phyloP scores from a whole-genome alignment of 2,888 invertebrate genomes.

The Cerastoderma edule region DNA sequence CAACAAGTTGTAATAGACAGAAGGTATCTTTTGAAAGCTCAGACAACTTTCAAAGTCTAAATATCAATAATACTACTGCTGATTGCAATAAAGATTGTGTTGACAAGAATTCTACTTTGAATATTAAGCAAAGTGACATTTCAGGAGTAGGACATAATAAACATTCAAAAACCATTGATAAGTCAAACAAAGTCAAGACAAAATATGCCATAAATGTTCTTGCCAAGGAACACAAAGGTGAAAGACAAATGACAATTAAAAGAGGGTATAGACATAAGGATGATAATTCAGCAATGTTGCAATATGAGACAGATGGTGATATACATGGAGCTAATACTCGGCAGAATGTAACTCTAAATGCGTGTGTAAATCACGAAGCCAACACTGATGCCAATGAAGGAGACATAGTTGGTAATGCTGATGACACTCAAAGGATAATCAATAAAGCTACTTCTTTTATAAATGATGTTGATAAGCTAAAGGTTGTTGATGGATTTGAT shows the following conservation, averaged over 20 bases:
- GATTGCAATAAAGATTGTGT: not conserved
- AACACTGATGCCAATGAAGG: too few species aligned
- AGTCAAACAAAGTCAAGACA: not conserved
- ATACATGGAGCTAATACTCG: too few species aligned
- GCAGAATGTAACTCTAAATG: too few species aligned
- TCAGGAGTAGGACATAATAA: not conserved
- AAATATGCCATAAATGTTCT: not conserved
- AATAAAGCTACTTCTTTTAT: too few species aligned
- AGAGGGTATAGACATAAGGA: not conserved
- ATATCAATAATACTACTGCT: slow-evolving; percentile 10
- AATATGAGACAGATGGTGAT: too few species aligned
- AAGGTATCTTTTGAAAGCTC: too few species aligned
- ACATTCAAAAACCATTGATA: not conserved
- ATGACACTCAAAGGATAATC: too few species aligned
- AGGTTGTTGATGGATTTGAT: too few species aligned
- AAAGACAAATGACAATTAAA: not conserved
- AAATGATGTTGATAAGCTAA: too few species aligned
- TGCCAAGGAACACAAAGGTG: not conserved
- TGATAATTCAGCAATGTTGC: not conserved
- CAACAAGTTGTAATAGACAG: too few species aligned
- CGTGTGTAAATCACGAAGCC: not conserved
- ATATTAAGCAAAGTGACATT: not conserved
- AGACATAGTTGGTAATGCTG: too few species aligned
- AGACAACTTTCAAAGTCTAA: too few species aligned
- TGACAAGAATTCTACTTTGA: not conserved